Evolutionary conservation across 1,140 invertebrate genomes (phyloP).

Genomic region (Chlorops oryzae): DNA sequence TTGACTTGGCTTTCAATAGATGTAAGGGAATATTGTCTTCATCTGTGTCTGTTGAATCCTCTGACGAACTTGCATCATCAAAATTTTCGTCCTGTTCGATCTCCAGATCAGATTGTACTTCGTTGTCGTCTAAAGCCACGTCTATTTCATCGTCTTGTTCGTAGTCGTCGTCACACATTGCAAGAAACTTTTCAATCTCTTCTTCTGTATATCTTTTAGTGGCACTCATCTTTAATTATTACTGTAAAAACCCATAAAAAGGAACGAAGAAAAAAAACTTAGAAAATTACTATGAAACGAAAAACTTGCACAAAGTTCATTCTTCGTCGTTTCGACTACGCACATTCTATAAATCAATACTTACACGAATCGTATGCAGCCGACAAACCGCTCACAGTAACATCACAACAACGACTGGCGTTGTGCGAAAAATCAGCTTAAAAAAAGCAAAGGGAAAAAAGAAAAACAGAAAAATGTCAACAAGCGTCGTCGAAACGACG

Average conservation of each 20-base stretch:
- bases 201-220: not conserved
- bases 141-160: not conserved
- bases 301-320: no score
- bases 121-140: no score
- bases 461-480: not conserved
- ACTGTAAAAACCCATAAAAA: not conserved
- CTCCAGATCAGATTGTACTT: not conserved
- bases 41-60: conserved; percentile 1
- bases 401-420: not conserved
- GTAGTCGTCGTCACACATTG: conserved; percentile 4
- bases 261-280: not conserved
- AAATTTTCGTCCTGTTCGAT: conserved; percentile 6
- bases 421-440: not conserved
- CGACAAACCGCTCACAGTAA: not conserved
- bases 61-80: not conserved
- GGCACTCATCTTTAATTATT: not conserved
- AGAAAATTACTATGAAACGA: no score
- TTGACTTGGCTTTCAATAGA: conserved; percentile 3
- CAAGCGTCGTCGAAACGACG: not conserved
- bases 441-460: not conserved
- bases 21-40: not conserved
- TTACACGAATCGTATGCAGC: not conserved
- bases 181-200: conserved; percentile 5
- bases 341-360: no score
- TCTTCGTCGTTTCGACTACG: no score